Base-by-base conservation (phyloP, 2,113 vertebrate species). In the Chamaea fasciata region DNA sequence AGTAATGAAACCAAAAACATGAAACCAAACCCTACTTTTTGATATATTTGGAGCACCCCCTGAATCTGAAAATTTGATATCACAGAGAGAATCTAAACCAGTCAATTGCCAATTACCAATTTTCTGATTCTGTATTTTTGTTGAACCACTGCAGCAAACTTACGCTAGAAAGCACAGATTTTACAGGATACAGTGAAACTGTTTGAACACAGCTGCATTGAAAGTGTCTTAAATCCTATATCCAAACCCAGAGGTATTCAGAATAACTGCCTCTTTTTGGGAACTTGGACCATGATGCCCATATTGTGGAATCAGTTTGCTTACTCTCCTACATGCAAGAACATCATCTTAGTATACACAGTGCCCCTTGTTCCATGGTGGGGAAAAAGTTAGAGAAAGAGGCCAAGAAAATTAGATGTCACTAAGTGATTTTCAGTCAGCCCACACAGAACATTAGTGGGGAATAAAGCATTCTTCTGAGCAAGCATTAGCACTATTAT, bases 401-500 rank as follows among this genome's bases (percentile, higher is more conserved):
- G 77, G 52, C 65, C 49, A 75, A 82, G 83, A 89, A 94, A 92
- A 94, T 84, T 6, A 82, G 62, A 89, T 64, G 39, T 23, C 93
- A 64, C 77, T 63, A 52, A 74, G 30, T 10, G 21, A 91, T 81
- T 94, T 89, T 92, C 76, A 87, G 73, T 28, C 92, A 93, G 69
- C 73, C 80, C 76, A 91, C 76, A 93, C 47, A 89, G 80, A 92
- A 81, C 64, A 94, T 94, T 46, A 90, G 33, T 24, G 56, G 19
- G 30, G 41, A 92, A 93, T 73, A 77, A 92, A 87, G 47, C 50
- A 76, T 62, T 94, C 49, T 59, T 76, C 46, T 86, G 76, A 89
- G 73, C 76, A 86, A 83, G 68, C 60, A 82, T 75, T 87, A 93
- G 56, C 49, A 56, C 73, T 94, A 90, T 94, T 95, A 93, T 89